Conservation (phyloP, 1,140 invertebrate species). For the Drosophila elegans region DNA sequence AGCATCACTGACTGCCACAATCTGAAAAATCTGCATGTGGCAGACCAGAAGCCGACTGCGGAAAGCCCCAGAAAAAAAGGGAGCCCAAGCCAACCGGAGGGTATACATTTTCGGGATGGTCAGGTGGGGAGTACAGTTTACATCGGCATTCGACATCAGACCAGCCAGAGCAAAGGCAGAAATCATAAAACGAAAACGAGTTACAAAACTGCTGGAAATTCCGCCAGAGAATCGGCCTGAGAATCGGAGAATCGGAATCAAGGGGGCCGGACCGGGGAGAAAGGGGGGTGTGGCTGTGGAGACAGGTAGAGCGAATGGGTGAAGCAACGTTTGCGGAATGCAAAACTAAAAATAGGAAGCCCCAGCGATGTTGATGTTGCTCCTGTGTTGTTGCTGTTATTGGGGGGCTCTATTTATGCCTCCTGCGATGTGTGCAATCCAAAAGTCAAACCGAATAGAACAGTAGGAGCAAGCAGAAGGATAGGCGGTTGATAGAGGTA, state of each 20-base stretch:
- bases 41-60: slow-evolving; percentile 28
- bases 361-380: slow-evolving; percentile 32
- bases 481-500: slow-evolving; percentile 20
- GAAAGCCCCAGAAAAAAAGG: slow-evolving; percentile 18
- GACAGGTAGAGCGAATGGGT: slow-evolving; percentile 44
- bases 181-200: slow-evolving; percentile 82
- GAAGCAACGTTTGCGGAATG: slow-evolving; percentile 57
- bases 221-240: slow-evolving; percentile 41
- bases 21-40: slow-evolving; percentile 54
- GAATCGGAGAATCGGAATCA: slow-evolving; percentile 17
- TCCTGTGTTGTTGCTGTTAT: slow-evolving; percentile 35
- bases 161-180: slow-evolving; percentile 50
- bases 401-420: slow-evolving; percentile 71
- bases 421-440: slow-evolving; percentile 49
- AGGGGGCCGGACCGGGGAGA: not conserved
- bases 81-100: slow-evolving; percentile 2
- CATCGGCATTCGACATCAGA: slow-evolving; percentile 46
- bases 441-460: slow-evolving; percentile 43
- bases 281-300: not conserved
- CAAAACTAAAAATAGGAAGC: slow-evolving; percentile 63
- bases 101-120: slow-evolving; percentile 32
- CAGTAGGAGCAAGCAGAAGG: slow-evolving; percentile 24
- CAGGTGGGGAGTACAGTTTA: slow-evolving; percentile 50
- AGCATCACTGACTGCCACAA: slow-evolving; percentile 32
- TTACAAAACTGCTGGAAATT: slow-evolving; percentile 77